phyloP scores from a whole-genome alignment of 2,888 invertebrate species.

The Stegophylla sp. region DNA sequence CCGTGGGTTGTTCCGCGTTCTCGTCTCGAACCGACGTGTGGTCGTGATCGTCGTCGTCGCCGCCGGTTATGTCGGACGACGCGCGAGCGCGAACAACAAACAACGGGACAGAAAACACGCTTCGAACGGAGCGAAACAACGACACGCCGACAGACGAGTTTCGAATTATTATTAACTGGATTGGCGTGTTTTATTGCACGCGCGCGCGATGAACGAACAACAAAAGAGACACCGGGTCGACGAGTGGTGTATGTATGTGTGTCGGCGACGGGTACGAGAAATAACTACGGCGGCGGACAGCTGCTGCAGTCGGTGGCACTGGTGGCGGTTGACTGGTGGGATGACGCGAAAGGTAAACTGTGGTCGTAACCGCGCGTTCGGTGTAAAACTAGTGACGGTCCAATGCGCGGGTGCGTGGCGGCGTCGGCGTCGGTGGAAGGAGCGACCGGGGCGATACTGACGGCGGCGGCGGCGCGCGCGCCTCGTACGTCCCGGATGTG shows the following conservation, averaged over 20 bases:
- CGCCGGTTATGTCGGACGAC: not conserved
- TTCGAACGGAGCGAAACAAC: no score
- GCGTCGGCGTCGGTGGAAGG: not conserved
- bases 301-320: not conserved
- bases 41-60: no score
- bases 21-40: not conserved
- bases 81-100: no score
- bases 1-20: not conserved
- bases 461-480: conserved; percentile 61
- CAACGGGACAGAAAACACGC: no score
- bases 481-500: conserved; percentile 46
- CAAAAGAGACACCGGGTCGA: not conserved
- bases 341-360: conserved; percentile 35
- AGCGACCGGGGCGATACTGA: conserved; percentile 60
- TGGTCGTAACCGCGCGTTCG: conserved; percentile 45
- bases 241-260: not conserved
- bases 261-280: not conserved
- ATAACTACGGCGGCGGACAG: conserved; percentile 19
- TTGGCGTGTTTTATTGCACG: no score
- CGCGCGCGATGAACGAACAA: no score
- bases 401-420: no score
- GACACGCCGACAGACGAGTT: no score
- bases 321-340: conserved; percentile 20
- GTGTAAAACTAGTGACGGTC: conserved; percentile 51
- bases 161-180: no score